Base-by-base conservation (phyloP, 2,888 invertebrate genomes). In the Volucella inanis region DNA sequence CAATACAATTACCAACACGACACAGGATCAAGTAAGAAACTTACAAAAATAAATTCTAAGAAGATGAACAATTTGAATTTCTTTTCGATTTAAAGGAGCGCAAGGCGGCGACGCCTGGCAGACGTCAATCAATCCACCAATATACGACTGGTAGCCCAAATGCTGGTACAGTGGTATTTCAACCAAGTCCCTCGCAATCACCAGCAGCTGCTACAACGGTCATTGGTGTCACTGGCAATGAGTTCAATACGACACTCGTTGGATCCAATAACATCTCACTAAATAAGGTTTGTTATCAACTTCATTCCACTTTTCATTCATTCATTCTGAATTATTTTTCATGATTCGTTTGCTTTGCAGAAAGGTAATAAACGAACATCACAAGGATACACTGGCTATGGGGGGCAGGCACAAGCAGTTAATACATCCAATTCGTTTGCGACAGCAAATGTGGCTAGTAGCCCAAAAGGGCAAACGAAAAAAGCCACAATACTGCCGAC, bases 31-130 rank as follows among this genome's bases (percentile, higher is more conserved):
- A 89, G 92, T 92, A 88, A 88, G 88, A 87, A 45, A 49, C 2
- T 14, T 8, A 11, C n/a, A 1, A 11, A 43, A 47, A 8, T 31
- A 52, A 43, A 71, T 57, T 49, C 41, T 12, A 31, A 57, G 0
- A 3, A 31, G 4, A 43, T 64, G 65, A 18, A 38, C 50, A 76
- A 50, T 12, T 57, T 81, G 38, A 8, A 14, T 67, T 76, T 75
- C 22, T 39, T 8, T 79, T 72, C 65, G 54, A 71, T 55, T 59
- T 38, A 14, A 62, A 92, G 92, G 92, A 92, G 88, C 92, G 92
- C 89, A 92, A 92, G 91, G 90, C 92, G 90, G 91, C 91, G 90
- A 92, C 92, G 91, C 92, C 92, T 89, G 91, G 92, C 89, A 91
- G 92, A 89, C 90, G 92, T 88, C 92, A 91, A 89, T 92, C 92